These are phyloP conservation scores for Torymus auratus DNA, from an alignment of 2,888 invertebrate genomes.

Conservation along the genomic window DNA sequence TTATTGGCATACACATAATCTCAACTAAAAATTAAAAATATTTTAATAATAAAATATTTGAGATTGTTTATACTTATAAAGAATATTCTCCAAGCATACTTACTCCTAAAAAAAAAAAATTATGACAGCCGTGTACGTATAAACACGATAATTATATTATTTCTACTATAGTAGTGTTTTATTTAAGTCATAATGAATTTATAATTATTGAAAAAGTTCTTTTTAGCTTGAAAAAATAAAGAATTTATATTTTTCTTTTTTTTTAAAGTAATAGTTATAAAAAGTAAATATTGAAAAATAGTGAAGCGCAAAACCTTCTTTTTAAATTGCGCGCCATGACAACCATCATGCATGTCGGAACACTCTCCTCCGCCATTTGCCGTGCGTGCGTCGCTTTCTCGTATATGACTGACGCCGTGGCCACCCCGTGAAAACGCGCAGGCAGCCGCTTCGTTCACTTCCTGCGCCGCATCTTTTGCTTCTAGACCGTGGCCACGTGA, in stretches of 20 bases:
- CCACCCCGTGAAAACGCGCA: neutral
- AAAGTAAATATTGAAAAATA: no score
- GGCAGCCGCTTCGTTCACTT: constrained; percentile 62
- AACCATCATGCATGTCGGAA: no score
- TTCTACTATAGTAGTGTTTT: constrained; percentile 4
- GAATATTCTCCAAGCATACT: no score
- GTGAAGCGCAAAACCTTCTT: no score
- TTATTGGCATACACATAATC: no score
- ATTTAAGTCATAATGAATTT: neutral
- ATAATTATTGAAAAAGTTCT: no score
- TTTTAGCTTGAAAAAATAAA: no score
- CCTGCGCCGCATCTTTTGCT: constrained; percentile 63
- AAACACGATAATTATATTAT: neutral
- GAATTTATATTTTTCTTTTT: no score
- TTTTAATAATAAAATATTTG: neutral
- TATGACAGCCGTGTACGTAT: neutral
- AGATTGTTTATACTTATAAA: neutral
- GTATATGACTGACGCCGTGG: neutral
- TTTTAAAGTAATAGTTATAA: no score
- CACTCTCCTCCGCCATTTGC: no score
- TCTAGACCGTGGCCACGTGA: constrained; percentile 69
- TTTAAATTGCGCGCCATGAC: neutral
- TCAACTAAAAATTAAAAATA: no score
- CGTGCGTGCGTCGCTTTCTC: neutral
- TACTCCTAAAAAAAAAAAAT: neutral